These are phyloP conservation scores for Trichoplusia ni DNA, from an alignment of 1,140 invertebrate genomes.

Conservation along the genomic window DNA sequence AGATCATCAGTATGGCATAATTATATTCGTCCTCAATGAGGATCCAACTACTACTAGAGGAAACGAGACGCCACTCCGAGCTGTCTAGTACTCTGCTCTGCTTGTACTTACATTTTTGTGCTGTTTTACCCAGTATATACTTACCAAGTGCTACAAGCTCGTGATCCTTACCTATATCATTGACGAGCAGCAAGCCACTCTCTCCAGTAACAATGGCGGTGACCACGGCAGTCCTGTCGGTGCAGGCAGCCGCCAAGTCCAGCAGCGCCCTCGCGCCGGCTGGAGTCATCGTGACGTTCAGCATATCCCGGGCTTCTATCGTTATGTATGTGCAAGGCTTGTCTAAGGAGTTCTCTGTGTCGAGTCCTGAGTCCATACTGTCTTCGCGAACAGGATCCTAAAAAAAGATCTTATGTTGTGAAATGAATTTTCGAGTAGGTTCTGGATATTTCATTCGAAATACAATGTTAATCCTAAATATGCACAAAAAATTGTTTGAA, in stretches of 20 bases:
- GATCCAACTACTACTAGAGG: too few species aligned
- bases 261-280: slow-evolving; percentile 83
- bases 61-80: too few species aligned
- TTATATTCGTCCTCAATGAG: too few species aligned
- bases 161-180: slow-evolving; percentile 80
- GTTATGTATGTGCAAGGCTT: slow-evolving; percentile 86
- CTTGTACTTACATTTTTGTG: too few species aligned
- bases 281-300: slow-evolving; percentile 88
- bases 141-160: too few species aligned
- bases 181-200: slow-evolving; percentile 70
- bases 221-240: slow-evolving; percentile 69
- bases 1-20: too few species aligned
- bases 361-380: slow-evolving; percentile 76
- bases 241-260: slow-evolving; percentile 83
- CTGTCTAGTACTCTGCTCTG: too few species aligned
- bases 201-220: slow-evolving; percentile 56
- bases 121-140: too few species aligned
- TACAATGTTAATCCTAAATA: too few species aligned
- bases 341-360: slow-evolving; percentile 71
- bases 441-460: not conserved
- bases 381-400: slow-evolving; percentile 66
- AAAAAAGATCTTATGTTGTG: too few species aligned
- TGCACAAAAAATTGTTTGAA: too few species aligned
- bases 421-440: too few species aligned
- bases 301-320: slow-evolving; percentile 84